Evolutionary conservation across 2,113 vertebrate genomes (phyloP).

Genomic region (Vulpes vulpes): DNA sequence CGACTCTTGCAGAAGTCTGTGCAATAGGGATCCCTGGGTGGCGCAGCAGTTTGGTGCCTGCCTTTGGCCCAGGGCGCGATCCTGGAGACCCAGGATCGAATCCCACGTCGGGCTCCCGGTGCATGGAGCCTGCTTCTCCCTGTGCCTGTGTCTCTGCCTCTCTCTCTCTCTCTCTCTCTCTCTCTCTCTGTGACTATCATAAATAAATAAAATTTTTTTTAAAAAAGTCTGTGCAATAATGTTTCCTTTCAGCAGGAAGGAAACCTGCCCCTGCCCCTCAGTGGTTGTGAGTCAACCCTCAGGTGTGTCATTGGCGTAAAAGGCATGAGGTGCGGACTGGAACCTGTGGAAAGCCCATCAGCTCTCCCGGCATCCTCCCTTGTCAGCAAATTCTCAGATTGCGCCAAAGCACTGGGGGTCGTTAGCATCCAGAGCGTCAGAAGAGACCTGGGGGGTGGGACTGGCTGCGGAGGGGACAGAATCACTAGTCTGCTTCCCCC

Average conservation of each 20-base stretch:
- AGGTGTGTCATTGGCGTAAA: accelerated
- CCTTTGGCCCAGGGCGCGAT: too few species aligned
- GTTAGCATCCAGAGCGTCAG: neutral
- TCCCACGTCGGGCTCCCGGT: too few species aligned
- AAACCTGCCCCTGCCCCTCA: neutral
- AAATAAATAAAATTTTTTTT: too few species aligned
- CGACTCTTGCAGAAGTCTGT: neutral
- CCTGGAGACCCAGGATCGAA: too few species aligned
- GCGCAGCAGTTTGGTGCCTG: too few species aligned
- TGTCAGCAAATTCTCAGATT: accelerated
- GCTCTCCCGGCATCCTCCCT: too few species aligned
- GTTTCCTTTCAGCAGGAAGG: neutral
- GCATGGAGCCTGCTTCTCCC: too few species aligned
- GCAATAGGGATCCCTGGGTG: too few species aligned
- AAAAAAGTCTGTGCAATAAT: accelerated
- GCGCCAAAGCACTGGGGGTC: neutral
- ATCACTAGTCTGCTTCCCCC: too few species aligned
- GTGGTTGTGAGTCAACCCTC: neutral
- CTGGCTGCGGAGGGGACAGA: neutral
- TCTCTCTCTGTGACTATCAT: too few species aligned
- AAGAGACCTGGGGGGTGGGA: neutral
- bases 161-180: too few species aligned
- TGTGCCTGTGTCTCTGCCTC: too few species aligned
- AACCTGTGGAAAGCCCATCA: accelerated
- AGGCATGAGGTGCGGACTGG: accelerated